These are phyloP conservation scores for Zeugodacus cucurbitae DNA, from an alignment of 1,140 invertebrate genomes.

Conservation along the genomic window DNA sequence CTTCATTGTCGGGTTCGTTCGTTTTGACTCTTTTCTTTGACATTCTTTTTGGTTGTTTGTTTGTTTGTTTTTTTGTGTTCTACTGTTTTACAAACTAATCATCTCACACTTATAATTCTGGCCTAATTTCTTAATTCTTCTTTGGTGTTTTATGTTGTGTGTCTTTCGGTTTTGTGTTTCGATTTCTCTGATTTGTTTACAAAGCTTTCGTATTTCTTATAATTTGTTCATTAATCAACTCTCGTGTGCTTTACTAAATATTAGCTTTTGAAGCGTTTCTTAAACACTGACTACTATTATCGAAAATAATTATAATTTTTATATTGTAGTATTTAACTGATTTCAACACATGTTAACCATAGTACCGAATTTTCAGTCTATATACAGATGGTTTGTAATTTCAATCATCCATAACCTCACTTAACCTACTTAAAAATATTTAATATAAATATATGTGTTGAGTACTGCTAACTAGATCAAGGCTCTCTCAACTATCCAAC, in stretches of 20 bases:
- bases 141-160: not conserved
- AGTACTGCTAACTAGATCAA: too few relatives aligned
- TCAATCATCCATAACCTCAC: too few relatives aligned
- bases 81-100: not conserved
- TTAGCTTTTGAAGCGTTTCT: too few relatives aligned
- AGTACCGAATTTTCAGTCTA: too few relatives aligned
- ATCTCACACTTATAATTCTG: not conserved
- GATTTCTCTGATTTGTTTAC: not conserved
- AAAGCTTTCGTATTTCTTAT: not conserved
- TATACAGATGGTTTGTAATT: too few relatives aligned
- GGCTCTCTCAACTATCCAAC: too few relatives aligned
- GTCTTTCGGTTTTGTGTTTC: not conserved
- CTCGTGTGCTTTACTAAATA: not conserved
- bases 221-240: not conserved
- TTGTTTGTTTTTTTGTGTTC: conserved; percentile 45
- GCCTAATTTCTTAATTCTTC: not conserved
- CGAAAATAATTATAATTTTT: too few relatives aligned
- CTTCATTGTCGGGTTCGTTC: conserved; percentile 66
- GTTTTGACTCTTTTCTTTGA: conserved; percentile 46
- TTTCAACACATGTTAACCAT: too few relatives aligned
- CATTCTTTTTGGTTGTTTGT: conserved; percentile 45
- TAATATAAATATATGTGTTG: too few relatives aligned
- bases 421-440: too few relatives aligned
- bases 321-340: too few relatives aligned
- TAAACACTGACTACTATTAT: too few relatives aligned